These are phyloP conservation scores for Dendrolimus punctatus DNA, from an alignment of 1,140 invertebrate genomes.

Conservation along the genomic window DNA sequence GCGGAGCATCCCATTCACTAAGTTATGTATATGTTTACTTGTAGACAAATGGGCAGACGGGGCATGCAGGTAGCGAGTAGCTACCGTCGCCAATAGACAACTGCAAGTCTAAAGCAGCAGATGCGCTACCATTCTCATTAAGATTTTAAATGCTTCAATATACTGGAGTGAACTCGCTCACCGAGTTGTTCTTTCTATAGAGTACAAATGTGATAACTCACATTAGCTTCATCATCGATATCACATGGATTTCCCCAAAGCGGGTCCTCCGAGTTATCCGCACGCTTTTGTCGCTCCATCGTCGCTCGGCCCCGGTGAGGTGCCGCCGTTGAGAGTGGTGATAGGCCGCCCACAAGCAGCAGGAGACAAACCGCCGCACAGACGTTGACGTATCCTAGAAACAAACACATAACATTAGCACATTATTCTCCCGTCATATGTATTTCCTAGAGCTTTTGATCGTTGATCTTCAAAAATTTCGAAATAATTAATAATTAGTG, in stretches of 20 bases:
- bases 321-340: slow-evolving; percentile 44
- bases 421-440: background rate
- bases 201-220: slow-evolving; percentile 20
- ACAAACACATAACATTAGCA: no score
- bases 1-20: no score
- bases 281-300: slow-evolving; percentile 43
- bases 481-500: no score
- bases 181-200: background rate
- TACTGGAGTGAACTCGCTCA: no score
- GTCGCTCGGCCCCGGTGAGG: slow-evolving; percentile 30
- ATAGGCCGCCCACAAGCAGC: slow-evolving; percentile 41
- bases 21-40: no score
- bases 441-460: background rate
- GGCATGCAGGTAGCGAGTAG: no score
- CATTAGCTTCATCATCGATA: slow-evolving; percentile 31
- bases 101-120: no score
- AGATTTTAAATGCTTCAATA: no score
- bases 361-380: slow-evolving; percentile 55
- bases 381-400: slow-evolving; percentile 60
- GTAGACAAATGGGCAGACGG: no score
- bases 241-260: slow-evolving; percentile 55
- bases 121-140: no score
- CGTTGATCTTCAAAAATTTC: no score
- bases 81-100: no score
- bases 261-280: slow-evolving; percentile 23